A percentile compares a stretch with the other conserved stretches of the same genome.
Conservation (phyloP, 1,140 invertebrate species). For the Anadara kagoshimensis region DNA sequence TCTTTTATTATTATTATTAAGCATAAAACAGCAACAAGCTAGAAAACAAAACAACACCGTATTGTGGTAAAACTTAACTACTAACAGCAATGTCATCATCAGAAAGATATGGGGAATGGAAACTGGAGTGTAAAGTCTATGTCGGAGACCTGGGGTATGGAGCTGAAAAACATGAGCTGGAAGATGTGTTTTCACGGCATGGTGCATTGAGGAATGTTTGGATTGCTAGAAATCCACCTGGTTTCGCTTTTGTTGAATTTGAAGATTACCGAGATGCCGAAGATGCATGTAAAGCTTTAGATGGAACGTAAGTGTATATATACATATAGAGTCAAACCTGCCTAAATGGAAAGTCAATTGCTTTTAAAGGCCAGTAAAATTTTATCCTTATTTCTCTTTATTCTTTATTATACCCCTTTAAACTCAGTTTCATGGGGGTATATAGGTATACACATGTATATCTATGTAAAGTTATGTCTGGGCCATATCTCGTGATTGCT, state of each 20-base stretch:
- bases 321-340: background rate
- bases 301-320: slow-evolving; percentile 81
- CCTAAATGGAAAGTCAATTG: background rate
- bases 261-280: slow-evolving; percentile 95
- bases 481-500: background rate
- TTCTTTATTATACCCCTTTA: background rate
- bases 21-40: too few species aligned
- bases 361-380: too few species aligned
- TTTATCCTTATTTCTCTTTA: too few species aligned
- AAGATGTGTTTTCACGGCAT: slow-evolving; percentile 81
- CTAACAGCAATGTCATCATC: too few species aligned
- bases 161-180: slow-evolving; percentile 67
- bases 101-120: slow-evolving; percentile 16
- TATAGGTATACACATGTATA: background rate
- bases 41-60: too few species aligned
- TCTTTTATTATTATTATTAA: too few species aligned
- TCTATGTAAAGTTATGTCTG: background rate
- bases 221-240: slow-evolving; percentile 88
- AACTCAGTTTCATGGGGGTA: background rate
- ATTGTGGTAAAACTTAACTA: too few species aligned
- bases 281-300: slow-evolving; percentile 93
- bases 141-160: slow-evolving; percentile 87
- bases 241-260: slow-evolving; percentile 98
- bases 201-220: slow-evolving; percentile 94
- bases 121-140: slow-evolving; percentile 95